phyloP scores from a whole-genome alignment of 2,888 invertebrate species.

The Homarus gammarus region DNA sequence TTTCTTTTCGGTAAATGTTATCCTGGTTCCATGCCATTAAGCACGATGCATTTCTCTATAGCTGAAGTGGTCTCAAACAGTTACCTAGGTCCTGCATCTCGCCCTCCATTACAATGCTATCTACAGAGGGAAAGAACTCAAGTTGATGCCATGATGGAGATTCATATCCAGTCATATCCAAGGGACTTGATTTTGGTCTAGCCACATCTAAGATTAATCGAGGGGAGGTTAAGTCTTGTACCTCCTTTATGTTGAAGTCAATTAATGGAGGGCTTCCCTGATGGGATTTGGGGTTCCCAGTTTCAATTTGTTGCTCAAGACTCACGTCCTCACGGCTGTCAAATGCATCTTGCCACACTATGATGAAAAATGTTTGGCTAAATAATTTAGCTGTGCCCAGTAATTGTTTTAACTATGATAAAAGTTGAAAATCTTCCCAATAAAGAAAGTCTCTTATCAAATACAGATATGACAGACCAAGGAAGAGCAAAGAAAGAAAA shows the following conservation, averaged over 20 bases:
- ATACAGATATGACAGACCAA: not conserved
- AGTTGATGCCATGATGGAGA: conserved; percentile 1
- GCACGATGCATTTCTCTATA: not conserved
- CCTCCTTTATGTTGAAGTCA: not conserved
- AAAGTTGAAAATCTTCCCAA: not conserved
- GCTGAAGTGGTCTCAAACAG: not conserved
- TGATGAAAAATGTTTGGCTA: not conserved
- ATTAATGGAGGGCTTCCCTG: not conserved
- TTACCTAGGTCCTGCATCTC: not conserved
- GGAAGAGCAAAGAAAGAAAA: not conserved
- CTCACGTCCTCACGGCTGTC: not conserved
- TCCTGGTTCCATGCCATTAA: not conserved
- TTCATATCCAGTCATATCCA: not conserved
- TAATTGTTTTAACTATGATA: too few species aligned
- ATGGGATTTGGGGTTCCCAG: not conserved
- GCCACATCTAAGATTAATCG: not conserved
- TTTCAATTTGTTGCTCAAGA: conserved; percentile 1
- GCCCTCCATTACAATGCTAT: not conserved
- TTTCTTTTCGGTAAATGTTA: not conserved
- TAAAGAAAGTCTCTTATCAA: not conserved
- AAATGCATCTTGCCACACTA: conserved; percentile 9
- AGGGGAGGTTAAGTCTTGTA: not conserved
- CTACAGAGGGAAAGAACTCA: not conserved
- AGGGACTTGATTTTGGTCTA: not conserved
- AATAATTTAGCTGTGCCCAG: not conserved